A percentile compares a stretch with the other conserved stretches of the same genome.
Evolutionary conservation across 2,797 vertebrate genomes (phyloP).

Genomic region (Paedocypris micromegethes): DNA sequence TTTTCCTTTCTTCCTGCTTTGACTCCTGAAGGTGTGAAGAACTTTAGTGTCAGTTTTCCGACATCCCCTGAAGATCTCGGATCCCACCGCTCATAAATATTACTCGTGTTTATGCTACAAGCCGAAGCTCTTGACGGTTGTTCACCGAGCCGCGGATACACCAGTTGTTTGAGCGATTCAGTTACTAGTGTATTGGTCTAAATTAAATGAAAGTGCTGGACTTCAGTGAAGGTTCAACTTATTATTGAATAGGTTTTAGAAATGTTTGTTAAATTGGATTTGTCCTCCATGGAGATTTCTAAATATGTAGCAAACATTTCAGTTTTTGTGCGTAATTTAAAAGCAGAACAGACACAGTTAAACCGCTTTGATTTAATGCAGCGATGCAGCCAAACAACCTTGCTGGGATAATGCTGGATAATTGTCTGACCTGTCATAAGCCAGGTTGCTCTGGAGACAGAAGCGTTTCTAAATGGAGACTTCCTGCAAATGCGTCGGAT

Average conservation of each 20-base stretch:
- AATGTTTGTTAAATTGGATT: no score
- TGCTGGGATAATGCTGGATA: slow-evolving; percentile 40
- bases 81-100: slow-evolving; percentile 25
- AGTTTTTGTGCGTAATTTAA: background rate
- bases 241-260: no score
- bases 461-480: slow-evolving; percentile 12
- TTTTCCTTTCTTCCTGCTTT: background rate
- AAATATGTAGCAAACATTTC: background rate
- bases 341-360: background rate
- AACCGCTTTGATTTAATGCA: slow-evolving; percentile 1
- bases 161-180: no score
- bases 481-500: slow-evolving; percentile 4
- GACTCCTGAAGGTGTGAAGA: slow-evolving; percentile 16
- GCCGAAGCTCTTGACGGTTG: no score
- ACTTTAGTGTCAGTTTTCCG: slow-evolving; percentile 33
- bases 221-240: no score
- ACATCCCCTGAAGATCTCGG: background rate
- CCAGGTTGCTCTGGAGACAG: slow-evolving; percentile 13
- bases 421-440: slow-evolving; percentile 44
- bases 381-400: slow-evolving; percentile 16
- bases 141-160: no score
- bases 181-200: no score
- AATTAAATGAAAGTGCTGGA: no score
- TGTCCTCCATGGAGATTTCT: no score
- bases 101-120: no score